Base-by-base conservation (phyloP, 2,113 vertebrate genomes). In the Antennarius striatus region DNA sequence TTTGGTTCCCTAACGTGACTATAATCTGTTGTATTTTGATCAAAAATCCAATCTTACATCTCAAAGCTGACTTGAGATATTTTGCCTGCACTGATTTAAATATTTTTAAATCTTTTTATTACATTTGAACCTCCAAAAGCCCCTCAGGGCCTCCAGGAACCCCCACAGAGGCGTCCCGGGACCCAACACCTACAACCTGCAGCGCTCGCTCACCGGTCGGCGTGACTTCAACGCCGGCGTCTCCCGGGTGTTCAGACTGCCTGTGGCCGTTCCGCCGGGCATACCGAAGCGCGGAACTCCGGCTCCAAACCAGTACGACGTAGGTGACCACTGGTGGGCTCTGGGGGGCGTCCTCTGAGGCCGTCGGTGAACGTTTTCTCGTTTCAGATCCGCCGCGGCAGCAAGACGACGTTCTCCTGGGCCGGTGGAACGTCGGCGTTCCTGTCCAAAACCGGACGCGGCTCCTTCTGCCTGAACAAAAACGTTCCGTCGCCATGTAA, bases 271-370 rank as follows among this genome's bases (percentile, higher is more conserved):
- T 49, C 90, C 82, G 77, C 51, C 5, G 12, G 79, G 86, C 16
- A 52, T 46, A 43, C 63, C 61, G 10, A 90, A 87, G 67, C 71
- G 75, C 39, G 63, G 32, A 54, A 91, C 88, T 32, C 94, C 94
- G 29, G 93, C 92, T 6, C 94, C 94, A 16, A 94, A 93, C 84
- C 91, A 94, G 4, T 95, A 94, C 51, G 52, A 91, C 3, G 93
- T 94, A 88, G 85, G 91, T 68, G 28, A 56, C 22, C 47, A 17
- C 5, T 43, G 17, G 50, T 12, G 47, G 12, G 45, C 36, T 49
- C 39, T 13, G 14, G 4, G 13, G 22, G 22, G 22, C 22, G 22
- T 0, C 10, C 5, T n/a, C 3, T 61, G 56, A 4, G 5, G 47
- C 15, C 10, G 57, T 6, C 56, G 6, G 43, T 32, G 30, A 66